These are phyloP conservation scores for Sminthurinus signatus DNA, from an alignment of 1,140 invertebrate species.

Conservation along the genomic window DNA sequence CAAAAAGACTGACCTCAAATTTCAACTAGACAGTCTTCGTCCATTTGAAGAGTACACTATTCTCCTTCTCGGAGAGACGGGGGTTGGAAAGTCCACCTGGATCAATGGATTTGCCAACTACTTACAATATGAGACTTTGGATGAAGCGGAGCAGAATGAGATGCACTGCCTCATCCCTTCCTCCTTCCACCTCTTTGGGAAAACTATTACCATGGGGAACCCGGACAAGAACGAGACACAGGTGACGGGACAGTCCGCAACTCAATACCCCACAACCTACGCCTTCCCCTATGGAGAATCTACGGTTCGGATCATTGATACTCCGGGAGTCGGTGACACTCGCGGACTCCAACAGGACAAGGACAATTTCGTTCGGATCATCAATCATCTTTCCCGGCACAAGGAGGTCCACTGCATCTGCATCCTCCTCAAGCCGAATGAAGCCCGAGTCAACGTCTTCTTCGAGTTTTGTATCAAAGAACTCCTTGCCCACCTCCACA, in stretches of 20 bases:
- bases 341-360: constrained; percentile 41
- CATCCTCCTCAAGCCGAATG: constrained; percentile 42
- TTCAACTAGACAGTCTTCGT: not conserved
- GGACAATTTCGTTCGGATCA: constrained; percentile 42
- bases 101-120: constrained; percentile 40
- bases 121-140: constrained; percentile 5
- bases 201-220: not conserved
- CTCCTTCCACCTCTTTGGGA: constrained; percentile 10
- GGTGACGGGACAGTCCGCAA: constrained; percentile 1
- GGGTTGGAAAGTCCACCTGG: constrained; percentile 40
- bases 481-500: constrained; percentile 40
- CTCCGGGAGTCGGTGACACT: constrained; percentile 43
- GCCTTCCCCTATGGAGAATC: constrained; percentile 9
- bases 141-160: constrained; percentile 17
- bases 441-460: constrained; percentile 24
- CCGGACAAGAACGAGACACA: constrained; percentile 5
- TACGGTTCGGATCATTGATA: constrained; percentile 41
- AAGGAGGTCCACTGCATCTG: constrained; percentile 41
- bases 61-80: constrained; percentile 32
- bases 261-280: not conserved
- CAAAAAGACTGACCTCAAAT: too few relatives aligned
- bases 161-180: constrained; percentile 6
- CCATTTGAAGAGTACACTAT: constrained; percentile 18
- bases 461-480: constrained; percentile 43
- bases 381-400: constrained; percentile 23